Base-by-base conservation (phyloP, 2,888 invertebrate genomes). In the Xylocampa areola region DNA sequence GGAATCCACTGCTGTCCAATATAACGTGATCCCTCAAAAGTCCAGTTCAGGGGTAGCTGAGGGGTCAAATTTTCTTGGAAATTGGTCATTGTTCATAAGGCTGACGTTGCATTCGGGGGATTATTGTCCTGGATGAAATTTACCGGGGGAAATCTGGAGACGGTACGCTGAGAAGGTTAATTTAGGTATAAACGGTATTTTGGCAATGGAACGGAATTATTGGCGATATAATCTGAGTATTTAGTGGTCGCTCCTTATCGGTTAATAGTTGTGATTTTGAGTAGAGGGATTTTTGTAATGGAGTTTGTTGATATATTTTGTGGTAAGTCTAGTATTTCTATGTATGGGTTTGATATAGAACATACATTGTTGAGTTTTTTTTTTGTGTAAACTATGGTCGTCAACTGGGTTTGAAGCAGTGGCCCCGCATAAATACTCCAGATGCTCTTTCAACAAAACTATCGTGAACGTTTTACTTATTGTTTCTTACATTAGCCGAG, bases 41-140 rank as follows among this genome's bases (percentile, higher is more conserved):
- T 59, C 16, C 37, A 60, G 37, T 43, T 5, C 48, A 30, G 10
- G 40, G 10, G 13, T 4, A n/a, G 43, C 25, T 39, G 4, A 19
- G 33, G 51, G 82, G 7, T 76, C 80, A 25, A 30, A 17, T 14
- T 69, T 36, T 2, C 23, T 25, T 81, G 83, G 86, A 47, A 54
- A 55, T 16, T 55, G 58, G 58, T 63, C 70, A 60, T 57, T 69
- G 76, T 73, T 76, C 71, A 65, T 80, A 78, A 60, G 59, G 86
- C 88, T 87, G 85, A 87, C 82, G 76, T 73, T 87, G 88, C 88
- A 84, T 80, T 82, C 72, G 59, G 64, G 61, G 80, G 86, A 87
- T 88, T 89, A 86, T 86, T 85, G 83, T 86, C 70, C 76, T 68
- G 76, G 75, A 71, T 72, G 68, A 83, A 83, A 84, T 85, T 82